Percentiles rank a stretch among this genome's conserved stretches.
phyloP scores from a whole-genome alignment of 2,888 invertebrate species.

The Erebia ligea region DNA sequence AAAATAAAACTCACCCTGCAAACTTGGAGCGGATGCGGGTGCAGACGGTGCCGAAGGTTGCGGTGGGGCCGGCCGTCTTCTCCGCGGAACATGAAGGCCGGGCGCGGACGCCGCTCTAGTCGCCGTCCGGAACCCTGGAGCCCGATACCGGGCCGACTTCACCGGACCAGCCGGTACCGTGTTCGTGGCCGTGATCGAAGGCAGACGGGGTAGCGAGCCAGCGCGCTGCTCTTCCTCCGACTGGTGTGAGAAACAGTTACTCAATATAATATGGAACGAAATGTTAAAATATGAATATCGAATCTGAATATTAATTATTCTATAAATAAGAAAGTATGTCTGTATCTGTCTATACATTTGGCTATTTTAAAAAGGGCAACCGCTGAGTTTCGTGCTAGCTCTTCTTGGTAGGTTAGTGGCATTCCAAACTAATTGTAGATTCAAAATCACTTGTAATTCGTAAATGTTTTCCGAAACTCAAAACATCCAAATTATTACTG shows the following conservation, averaged over 20 bases:
- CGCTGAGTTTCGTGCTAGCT: no score
- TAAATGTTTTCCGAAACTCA: no score
- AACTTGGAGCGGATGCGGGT: conserved; percentile 74
- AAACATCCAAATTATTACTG: no score
- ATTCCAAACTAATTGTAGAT: no score
- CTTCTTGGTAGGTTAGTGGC: no score
- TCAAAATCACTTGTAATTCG: no score
- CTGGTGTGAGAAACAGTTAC: conserved; percentile 47
- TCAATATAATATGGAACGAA: background rate
- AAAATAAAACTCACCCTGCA: conserved; percentile 82
- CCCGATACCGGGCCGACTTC: conserved; percentile 93
- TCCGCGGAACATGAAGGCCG: conserved; percentile 87
- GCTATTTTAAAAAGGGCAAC: no score
- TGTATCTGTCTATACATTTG: no score
- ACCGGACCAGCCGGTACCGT: conserved; percentile 85
- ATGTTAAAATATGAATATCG: no score
- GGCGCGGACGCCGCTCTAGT: conserved; percentile 90
- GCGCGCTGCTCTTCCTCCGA: conserved; percentile 85
- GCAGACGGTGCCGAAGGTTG: conserved; percentile 71
- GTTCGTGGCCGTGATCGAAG: conserved; percentile 75
- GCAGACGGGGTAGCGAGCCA: conserved; percentile 90
- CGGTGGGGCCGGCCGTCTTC: conserved; percentile 73
- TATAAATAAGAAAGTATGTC: no score
- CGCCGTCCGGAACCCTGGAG: conserved; percentile 90
- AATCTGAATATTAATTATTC: no score